Evolutionary conservation across 2,113 vertebrate genomes (phyloP), one percentile per base, ranked within the genome.

Genomic region (Callospermophilus lateralis): DNA sequence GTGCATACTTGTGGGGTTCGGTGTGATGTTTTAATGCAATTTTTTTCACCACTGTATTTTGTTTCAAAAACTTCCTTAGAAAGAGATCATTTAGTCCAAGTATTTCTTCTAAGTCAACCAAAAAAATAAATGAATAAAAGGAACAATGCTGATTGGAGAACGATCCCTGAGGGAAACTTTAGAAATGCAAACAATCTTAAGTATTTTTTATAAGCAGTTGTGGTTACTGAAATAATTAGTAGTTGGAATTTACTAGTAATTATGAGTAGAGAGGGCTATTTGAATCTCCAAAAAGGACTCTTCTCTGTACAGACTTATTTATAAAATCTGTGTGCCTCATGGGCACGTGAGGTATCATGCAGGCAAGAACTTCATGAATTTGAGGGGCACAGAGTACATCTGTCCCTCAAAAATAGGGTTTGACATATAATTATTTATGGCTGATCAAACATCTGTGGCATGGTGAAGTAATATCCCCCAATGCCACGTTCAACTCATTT

Each of bases 171-270:
- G 24, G 16, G 74, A 58, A 32, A 92, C 70, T 89, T 89, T 53
- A 92, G 16, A 73, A 91, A 93, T 81, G 32, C 19, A 89, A 89
- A 86, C 51, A 88, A 55, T 88, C 42, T 70, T 55, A 28, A 76
- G 32, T 20, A 4, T 67, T 93, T 65, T 90, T 7, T 78, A 19
- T 70, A 89, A 78, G 68, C n/a, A 95, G 48, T 48, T 80, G 55
- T 85, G 39, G 58, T 81, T 77, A 65, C 85, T 78, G 37, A 90
- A 90, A 79, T 91, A 92, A 94, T 94, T 68, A 91, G 81, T 84
- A 94, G 76, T 77, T 92, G 81, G 9, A 86, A 91, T 68, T 84
- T 83, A 20, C 45, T 39, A 86, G 65, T 48, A 90, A 91, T 89
- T 93, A 85, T 48, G 19, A 94, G 11, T 28, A 73, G 5, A 91